A percentile compares a stretch with the other conserved stretches of the same genome.
Evolutionary conservation across 2,113 vertebrate genomes (phyloP).

Genomic region (Eolophus roseicapilla): DNA sequence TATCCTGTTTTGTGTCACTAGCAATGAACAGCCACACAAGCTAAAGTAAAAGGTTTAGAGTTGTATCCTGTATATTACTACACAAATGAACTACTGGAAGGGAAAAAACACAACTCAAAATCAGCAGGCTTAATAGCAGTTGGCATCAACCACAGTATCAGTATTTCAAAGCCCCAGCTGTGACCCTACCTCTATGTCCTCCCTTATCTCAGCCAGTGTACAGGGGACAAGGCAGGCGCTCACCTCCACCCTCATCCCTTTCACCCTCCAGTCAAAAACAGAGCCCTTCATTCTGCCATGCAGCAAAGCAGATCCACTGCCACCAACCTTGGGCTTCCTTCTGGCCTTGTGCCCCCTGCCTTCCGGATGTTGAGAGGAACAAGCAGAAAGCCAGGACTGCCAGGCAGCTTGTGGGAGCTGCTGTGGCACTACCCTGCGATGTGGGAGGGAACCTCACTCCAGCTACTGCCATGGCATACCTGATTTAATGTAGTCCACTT

Average conservation of each 20-base stretch:
- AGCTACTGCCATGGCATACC: rapidly evolving
- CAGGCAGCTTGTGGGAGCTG: not conserved
- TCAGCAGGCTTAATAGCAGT: not conserved
- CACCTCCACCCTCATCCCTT: not conserved
- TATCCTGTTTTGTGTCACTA: not conserved
- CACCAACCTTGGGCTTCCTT: not conserved
- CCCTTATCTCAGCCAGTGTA: not conserved
- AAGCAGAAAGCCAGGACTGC: rapidly evolving
- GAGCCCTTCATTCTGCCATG: not conserved
- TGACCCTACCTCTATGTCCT: not conserved
- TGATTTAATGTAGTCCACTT: not conserved
- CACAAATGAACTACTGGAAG: not conserved
- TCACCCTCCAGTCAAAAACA: not conserved
- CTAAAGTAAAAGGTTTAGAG: not conserved
- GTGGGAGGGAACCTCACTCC: not conserved
- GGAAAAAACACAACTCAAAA: not conserved
- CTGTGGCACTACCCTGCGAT: rapidly evolving
- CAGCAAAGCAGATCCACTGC: not conserved
- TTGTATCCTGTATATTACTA: not conserved
- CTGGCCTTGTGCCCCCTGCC: rapidly evolving
- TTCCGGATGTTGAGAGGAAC: not conserved
- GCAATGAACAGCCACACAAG: not conserved
- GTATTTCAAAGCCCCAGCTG: not conserved
- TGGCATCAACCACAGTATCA: not conserved
- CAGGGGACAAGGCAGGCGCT: not conserved